Base-by-base conservation (phyloP, 2,113 vertebrate genomes). In the Limanda limanda region DNA sequence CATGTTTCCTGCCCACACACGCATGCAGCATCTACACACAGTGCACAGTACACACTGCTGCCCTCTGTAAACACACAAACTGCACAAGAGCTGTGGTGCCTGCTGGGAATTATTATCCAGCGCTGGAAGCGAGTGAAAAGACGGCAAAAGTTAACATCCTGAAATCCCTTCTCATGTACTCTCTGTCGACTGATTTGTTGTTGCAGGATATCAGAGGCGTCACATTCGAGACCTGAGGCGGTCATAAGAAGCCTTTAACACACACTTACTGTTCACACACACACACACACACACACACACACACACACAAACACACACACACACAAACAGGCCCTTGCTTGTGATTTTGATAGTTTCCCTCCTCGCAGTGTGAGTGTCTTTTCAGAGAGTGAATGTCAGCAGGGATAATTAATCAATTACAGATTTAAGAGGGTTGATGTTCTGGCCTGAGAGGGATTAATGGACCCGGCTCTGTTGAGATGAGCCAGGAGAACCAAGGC, bases 321-420 rank as follows among this genome's bases (percentile, higher is more conserved):
- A 52, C 20, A n/a, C 51, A 52, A 21, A 70, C n/a, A 56, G 20
- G 13, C 75, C 65, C 40, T 37, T 71, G 21, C 60, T 69, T 31
- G 27, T 68, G 68, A 59, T 59, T 85, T 76, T 65, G 55, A 76
- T 52, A 71, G 77, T 78, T 71, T 68, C 25, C 64, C 40, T 67
- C 20, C 67, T 21, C 37, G 10, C 13, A 47, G 70, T 70, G 71
- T 40, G 20, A 80, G 82, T 52, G 60, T 77, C 47, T 74, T 78
- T 76, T 63, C 21, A 69, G 42, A 69, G 37, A 68, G 52, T 23
- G 0, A 67, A 70, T 81, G 66, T 81, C 70, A 83, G 51, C 13
- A 6, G 37, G 71, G 72, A 78, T 87, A 58, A 87, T 84, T 81
- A 79, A 90, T 87, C 70, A 83, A 83, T 87, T 86, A 83, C 35